Evolutionary conservation across 2,888 invertebrate genomes (phyloP).

Genomic region (Conus canariensis): DNA sequence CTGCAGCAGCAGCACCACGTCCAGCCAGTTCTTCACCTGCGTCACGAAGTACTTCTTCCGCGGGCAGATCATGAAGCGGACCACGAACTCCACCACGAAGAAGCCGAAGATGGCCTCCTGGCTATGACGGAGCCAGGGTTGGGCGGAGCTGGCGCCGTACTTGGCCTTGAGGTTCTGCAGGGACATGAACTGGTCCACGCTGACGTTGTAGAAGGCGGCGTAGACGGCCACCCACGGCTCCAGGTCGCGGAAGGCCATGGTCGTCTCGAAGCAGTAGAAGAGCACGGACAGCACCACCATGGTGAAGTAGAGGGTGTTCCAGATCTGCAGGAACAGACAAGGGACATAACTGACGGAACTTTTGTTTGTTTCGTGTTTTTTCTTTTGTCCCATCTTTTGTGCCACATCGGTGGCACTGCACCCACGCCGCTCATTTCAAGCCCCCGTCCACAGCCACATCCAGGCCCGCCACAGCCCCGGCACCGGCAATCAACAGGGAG

Average conservation of each 20-base stretch:
- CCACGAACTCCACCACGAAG: constrained; percentile 65
- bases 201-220: background rate
- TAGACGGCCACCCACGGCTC: background rate
- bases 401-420: no score
- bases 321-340: background rate
- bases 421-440: no score
- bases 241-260: background rate
- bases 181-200: background rate
- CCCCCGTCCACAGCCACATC: no score
- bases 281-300: background rate
- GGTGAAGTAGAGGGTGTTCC: constrained; percentile 10
- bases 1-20: constrained; percentile 50
- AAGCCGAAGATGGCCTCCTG: constrained; percentile 60
- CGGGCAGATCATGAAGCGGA: constrained; percentile 60
- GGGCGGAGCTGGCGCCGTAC: background rate
- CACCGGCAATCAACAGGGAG: no score
- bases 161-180: background rate
- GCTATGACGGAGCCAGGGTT: constrained; percentile 51
- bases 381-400: no score
- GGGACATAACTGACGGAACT: background rate
- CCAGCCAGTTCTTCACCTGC: constrained; percentile 50
- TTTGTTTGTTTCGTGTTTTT: no score
- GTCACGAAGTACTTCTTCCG: constrained; percentile 54
- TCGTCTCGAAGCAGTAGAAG: background rate
- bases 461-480: no score